Conservation (phyloP, 2,888 invertebrate species). For the Colletes collaris region DNA sequence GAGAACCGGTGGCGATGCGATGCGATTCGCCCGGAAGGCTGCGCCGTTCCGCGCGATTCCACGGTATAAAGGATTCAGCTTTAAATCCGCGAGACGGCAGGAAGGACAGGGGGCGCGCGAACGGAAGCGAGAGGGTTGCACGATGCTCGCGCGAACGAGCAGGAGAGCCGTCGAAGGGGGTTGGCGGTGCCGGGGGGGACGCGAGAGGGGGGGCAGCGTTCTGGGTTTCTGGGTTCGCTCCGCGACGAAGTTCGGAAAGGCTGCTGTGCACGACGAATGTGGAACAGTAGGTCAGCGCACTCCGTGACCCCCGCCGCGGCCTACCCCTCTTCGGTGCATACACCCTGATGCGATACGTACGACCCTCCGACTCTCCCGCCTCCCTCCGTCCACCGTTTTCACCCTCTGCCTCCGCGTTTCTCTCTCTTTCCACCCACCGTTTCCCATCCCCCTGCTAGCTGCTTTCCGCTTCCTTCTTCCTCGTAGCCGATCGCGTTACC, state of each 20-base stretch:
- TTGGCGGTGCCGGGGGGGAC: slow-evolving; percentile 26
- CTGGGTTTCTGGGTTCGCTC: slow-evolving; percentile 76
- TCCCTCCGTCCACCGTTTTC: slow-evolving; percentile 1
- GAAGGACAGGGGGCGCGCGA: neutral
- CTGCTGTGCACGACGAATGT: slow-evolving; percentile 79
- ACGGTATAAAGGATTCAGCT: slow-evolving; percentile 63
- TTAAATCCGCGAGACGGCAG: slow-evolving; percentile 49
- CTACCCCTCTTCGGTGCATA: slow-evolving; percentile 68
- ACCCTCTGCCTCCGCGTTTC: neutral
- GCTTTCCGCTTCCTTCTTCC: slow-evolving; percentile 34
- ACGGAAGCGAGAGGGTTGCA: neutral
- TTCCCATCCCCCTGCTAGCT: neutral
- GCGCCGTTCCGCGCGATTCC: slow-evolving; percentile 57
- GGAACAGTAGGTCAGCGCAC: slow-evolving; percentile 82
- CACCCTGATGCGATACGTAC: slow-evolving; percentile 61
- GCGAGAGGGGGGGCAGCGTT: slow-evolving; percentile 58
- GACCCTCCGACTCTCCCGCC: slow-evolving; percentile 6
- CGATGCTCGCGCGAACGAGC: neutral
- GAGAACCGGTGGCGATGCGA: slow-evolving; percentile 42
- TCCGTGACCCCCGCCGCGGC: slow-evolving; percentile 80
- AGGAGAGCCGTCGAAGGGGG: slow-evolving; percentile 6
- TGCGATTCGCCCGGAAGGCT: slow-evolving; percentile 55
- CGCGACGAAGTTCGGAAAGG: slow-evolving; percentile 77
- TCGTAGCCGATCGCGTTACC: slow-evolving; percentile 65
- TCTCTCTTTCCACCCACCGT: neutral